Percentiles rank a stretch among this genome's conserved stretches.
Conservation (phyloP, 2,113 vertebrate species). For the Anguilla rostrata region DNA sequence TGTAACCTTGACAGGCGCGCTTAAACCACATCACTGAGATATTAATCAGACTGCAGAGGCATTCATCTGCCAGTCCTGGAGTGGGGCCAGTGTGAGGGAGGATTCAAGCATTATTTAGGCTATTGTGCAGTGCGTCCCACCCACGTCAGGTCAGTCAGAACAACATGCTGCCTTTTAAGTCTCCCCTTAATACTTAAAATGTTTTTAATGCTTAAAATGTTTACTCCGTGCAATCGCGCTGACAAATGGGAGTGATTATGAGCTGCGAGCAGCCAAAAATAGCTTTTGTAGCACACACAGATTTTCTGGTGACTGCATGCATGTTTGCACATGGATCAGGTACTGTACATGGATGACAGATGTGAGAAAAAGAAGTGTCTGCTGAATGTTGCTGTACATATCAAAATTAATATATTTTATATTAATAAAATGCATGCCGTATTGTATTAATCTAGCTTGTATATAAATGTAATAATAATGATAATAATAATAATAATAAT, state of each 20-base stretch:
- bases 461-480: too few relatives aligned
- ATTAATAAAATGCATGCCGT: too few relatives aligned
- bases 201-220: slow-evolving; percentile 29
- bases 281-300: neutral
- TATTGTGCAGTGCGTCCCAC: slow-evolving; percentile 5
- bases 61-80: slow-evolving; percentile 41
- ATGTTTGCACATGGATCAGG: neutral
- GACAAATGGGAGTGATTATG: neutral
- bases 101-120: slow-evolving; percentile 4
- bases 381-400: neutral
- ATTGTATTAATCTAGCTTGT: too few relatives aligned
- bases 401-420: neutral
- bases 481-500: too few relatives aligned
- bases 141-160: slow-evolving; percentile 31
- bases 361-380: neutral
- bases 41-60: slow-evolving; percentile 33
- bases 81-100: slow-evolving; percentile 18
- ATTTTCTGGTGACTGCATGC: neutral
- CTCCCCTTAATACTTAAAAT: slow-evolving; percentile 31
- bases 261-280: neutral
- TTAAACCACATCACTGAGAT: slow-evolving; percentile 42
- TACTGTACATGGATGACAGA: neutral
- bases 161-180: slow-evolving; percentile 16
- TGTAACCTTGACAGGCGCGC: neutral
- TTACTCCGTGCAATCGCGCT: neutral